phyloP scores from a whole-genome alignment of 2,797 vertebrate genomes.

The Acridotheres tristis region DNA sequence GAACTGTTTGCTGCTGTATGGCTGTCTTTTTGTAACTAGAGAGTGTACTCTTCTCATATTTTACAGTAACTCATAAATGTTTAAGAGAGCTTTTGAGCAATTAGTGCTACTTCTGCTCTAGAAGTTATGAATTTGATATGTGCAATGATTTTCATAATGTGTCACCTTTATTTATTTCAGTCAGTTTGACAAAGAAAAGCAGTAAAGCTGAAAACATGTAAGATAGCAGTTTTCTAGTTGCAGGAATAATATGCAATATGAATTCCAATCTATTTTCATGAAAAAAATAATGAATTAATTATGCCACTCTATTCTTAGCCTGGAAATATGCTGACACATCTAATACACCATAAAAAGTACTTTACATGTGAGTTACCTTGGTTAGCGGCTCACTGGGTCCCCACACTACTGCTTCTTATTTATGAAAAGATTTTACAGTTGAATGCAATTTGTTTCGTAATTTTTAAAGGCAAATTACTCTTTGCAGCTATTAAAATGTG shows the following conservation, averaged over 20 bases:
- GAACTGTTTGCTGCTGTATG: not conserved
- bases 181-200: slow-evolving; percentile 38
- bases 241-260: slow-evolving; percentile 11
- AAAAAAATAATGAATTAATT: not conserved
- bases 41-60: slow-evolving; percentile 8
- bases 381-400: not conserved
- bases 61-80: slow-evolving; percentile 51
- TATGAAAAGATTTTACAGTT: not conserved
- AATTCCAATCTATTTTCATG: slow-evolving; percentile 27
- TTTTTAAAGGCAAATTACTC: not conserved
- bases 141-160: slow-evolving; percentile 51
- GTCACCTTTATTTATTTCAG: slow-evolving; percentile 55
- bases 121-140: slow-evolving; percentile 59
- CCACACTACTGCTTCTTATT: not conserved
- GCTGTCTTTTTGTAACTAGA: slow-evolving; percentile 5
- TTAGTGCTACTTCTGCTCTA: slow-evolving; percentile 53
- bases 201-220: slow-evolving; percentile 32
- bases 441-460: not conserved
- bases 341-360: not conserved
- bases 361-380: slow-evolving; percentile 43
- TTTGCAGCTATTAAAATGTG: not conserved
- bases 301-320: slow-evolving; percentile 29
- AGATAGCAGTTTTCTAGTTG: slow-evolving; percentile 40
- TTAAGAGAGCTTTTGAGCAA: slow-evolving; percentile 57
- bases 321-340: slow-evolving; percentile 50